These are phyloP conservation scores for Drosophila meridionalis DNA, from an alignment of 2,888 invertebrate genomes.

Conservation along the genomic window DNA sequence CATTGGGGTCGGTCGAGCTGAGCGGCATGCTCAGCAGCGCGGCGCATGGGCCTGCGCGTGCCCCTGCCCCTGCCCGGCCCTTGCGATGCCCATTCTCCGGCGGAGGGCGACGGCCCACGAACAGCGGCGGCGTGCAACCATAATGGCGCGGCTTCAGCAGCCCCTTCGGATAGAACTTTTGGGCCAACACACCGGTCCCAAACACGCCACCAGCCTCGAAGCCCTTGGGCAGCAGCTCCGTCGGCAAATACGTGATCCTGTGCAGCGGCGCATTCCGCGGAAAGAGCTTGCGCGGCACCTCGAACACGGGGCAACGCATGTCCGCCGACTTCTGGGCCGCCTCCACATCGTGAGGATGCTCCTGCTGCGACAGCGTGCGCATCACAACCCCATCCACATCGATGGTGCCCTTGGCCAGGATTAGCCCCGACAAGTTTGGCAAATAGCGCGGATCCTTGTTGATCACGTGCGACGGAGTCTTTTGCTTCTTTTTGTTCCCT, in stretches of 20 bases:
- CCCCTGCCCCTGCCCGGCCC: too few relatives aligned
- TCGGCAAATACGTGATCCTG: slow-evolving; percentile 31
- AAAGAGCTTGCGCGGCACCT: slow-evolving; percentile 26
- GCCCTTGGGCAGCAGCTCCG: slow-evolving; percentile 20
- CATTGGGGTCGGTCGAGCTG: neutral
- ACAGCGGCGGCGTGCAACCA: slow-evolving; percentile 41
- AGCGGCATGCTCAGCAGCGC: neutral
- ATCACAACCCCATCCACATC: slow-evolving; percentile 12
- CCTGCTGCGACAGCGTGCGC: neutral
- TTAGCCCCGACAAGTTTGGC: slow-evolving; percentile 20
- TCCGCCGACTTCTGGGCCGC: slow-evolving; percentile 2
- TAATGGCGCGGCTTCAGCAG: slow-evolving; percentile 12
- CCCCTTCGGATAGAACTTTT: slow-evolving; percentile 27
- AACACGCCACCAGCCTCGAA: slow-evolving; percentile 40
- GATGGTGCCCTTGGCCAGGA: neutral
- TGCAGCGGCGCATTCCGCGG: slow-evolving; percentile 23
- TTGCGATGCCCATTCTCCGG: neutral
- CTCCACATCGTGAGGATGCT: slow-evolving; percentile 18
- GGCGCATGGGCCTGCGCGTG: neutral
- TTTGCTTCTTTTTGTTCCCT: neutral
- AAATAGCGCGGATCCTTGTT: slow-evolving; percentile 29
- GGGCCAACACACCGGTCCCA: slow-evolving; percentile 26
- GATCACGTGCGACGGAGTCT: neutral
- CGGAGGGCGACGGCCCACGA: slow-evolving; percentile 32
- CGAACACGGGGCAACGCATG: slow-evolving; percentile 12